Evolutionary conservation across 2,797 vertebrate species (phyloP).

Genomic region (Coendou prehensilis): DNA sequence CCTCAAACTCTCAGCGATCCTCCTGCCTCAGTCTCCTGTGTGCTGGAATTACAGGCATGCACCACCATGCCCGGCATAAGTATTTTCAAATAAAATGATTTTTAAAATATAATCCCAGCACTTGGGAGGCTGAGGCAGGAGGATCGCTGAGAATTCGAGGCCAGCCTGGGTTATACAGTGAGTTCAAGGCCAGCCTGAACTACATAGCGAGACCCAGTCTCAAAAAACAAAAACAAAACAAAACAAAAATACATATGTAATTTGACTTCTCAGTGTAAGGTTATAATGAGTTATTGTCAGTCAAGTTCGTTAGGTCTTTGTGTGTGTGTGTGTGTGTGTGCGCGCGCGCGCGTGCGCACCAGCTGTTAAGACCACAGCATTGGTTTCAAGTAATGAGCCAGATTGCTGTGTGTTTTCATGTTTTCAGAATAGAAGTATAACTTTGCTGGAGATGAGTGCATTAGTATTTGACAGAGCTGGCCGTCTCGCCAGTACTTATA

Average conservation of each 20-base stretch:
- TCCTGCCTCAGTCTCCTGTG: not conserved
- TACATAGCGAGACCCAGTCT: too few species aligned
- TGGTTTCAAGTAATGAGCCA: not conserved
- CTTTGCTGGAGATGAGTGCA: not conserved
- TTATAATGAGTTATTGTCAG: not conserved
- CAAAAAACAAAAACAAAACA: too few species aligned
- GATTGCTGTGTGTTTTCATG: not conserved
- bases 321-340: not conserved
- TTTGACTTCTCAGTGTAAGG: not conserved
- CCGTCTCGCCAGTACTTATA: not conserved
- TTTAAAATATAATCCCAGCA: too few species aligned
- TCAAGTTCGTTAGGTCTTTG: not conserved
- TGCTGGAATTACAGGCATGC: not conserved
- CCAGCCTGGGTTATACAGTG: too few species aligned
- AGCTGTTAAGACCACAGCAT: not conserved
- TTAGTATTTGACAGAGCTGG: slow-evolving; percentile 35
- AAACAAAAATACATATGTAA: not conserved
- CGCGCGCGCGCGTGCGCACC: too few species aligned
- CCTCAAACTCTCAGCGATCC: not conserved
- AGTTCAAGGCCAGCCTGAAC: too few species aligned
- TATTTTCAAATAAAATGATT: too few species aligned
- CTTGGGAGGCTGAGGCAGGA: too few species aligned
- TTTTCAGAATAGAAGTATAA: not conserved
- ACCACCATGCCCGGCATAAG: too few species aligned
- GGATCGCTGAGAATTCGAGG: too few species aligned